A percentile compares a stretch with the other conserved stretches of the same genome.
Evolutionary conservation across 1,140 invertebrate genomes (phyloP).

Genomic region (Adelges cooleyi): DNA sequence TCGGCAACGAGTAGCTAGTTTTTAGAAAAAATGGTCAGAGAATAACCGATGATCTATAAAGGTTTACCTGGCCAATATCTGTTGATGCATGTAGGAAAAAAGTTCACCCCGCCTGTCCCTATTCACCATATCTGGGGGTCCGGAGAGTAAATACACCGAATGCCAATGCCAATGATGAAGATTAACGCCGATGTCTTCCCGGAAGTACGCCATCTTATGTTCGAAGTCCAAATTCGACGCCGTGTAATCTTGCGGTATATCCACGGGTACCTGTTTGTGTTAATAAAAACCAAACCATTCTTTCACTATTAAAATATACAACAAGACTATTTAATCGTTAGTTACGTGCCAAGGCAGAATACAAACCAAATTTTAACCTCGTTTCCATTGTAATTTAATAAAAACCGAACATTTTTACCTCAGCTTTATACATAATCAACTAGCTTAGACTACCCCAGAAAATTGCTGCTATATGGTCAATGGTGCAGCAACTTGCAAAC

Average conservation of each 20-base stretch:
- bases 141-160: constrained; percentile 39
- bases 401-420: too few relatives aligned
- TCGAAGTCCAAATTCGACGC: constrained; percentile 59
- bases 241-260: constrained; percentile 58
- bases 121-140: constrained; percentile 42
- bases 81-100: constrained; percentile 71
- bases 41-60: neutral
- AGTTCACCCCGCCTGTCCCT: too few relatives aligned
- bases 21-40: neutral
- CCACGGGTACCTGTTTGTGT: constrained; percentile 46
- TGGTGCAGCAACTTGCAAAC: too few relatives aligned
- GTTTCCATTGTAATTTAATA: too few relatives aligned
- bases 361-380: too few relatives aligned
- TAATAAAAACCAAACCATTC: too few relatives aligned
- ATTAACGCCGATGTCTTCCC: constrained; percentile 60
- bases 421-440: too few relatives aligned
- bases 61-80: constrained; percentile 50
- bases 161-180: constrained; percentile 67
- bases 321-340: too few relatives aligned
- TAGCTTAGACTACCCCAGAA: too few relatives aligned
- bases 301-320: too few relatives aligned
- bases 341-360: too few relatives aligned
- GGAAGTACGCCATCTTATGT: constrained; percentile 59
- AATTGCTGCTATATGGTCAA: too few relatives aligned
- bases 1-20: neutral